Percentiles rank a stretch among this genome's conserved stretches.
Evolutionary conservation across 2,113 vertebrate genomes (phyloP).

Genomic region (Scortum barcoo): DNA sequence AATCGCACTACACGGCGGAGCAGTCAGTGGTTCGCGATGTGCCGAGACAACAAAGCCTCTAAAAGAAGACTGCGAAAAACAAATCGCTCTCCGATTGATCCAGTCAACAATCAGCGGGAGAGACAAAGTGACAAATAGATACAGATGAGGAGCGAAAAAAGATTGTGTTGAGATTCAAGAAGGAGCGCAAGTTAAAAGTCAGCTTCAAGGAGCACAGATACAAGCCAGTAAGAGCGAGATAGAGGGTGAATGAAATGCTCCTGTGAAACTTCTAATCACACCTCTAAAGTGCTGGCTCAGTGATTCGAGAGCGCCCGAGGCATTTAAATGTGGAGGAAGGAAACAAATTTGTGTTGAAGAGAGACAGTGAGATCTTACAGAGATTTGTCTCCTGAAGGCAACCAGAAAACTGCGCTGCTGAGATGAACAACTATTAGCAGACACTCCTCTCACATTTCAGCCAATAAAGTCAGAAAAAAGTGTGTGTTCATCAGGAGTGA

Average conservation of each 20-base stretch:
- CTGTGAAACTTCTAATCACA: constrained; percentile 31
- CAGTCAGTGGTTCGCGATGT: background rate
- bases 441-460: background rate
- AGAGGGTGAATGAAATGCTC: constrained; percentile 4
- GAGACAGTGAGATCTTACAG: constrained; percentile 25
- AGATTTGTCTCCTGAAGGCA: constrained; percentile 37
- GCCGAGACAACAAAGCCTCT: constrained; percentile 12
- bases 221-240: background rate
- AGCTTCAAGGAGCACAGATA: constrained; percentile 8
- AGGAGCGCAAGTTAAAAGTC: background rate
- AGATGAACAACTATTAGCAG: constrained; percentile 7
- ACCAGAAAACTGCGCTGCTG: constrained; percentile 2
- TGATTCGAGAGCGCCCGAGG: constrained; percentile 17
- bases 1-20: background rate
- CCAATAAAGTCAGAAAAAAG: background rate
- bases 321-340: constrained; percentile 8
- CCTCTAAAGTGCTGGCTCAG: constrained; percentile 26
- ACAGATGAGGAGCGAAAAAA: background rate
- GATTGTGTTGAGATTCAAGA: background rate
- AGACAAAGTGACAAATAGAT: background rate
- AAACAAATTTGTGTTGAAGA: constrained; percentile 38
- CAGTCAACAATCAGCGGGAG: background rate
- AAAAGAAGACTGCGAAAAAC: constrained; percentile 20
- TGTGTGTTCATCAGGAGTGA: background rate
- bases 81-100: constrained; percentile 33